Percentiles rank a stretch among this genome's conserved stretches.
phyloP scores from a whole-genome alignment of 2,888 invertebrate genomes.

The Atethmia centrago region DNA sequence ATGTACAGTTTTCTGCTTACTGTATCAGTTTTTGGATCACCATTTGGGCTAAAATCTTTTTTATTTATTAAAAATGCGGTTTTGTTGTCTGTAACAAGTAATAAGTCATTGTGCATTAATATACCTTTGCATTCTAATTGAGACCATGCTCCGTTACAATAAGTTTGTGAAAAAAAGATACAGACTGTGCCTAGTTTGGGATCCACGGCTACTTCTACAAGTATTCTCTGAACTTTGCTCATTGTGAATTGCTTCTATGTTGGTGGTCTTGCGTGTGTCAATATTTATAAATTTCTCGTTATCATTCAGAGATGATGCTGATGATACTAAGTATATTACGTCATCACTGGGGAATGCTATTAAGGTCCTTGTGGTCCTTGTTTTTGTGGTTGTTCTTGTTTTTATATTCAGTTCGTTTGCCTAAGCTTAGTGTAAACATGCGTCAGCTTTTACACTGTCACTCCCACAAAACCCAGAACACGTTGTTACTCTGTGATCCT shows the following conservation, averaged over 20 bases:
- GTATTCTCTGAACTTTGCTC: background rate
- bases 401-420: background rate
- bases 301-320: background rate
- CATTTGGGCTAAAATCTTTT: background rate
- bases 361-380: background rate
- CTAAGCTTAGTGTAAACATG: background rate
- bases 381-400: background rate
- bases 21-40: background rate
- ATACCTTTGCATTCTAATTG: background rate
- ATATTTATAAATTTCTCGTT: background rate
- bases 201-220: background rate
- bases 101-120: background rate
- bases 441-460: background rate
- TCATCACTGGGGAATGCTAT: background rate
- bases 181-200: background rate
- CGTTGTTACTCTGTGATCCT: slow-evolving; percentile 29
- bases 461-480: background rate
- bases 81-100: background rate
- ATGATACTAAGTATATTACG: background rate
- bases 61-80: background rate
- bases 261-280: background rate
- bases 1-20: background rate
- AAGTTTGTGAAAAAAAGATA: background rate
- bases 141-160: background rate
- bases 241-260: background rate